These are phyloP conservation scores for Vimba vimba DNA, from an alignment of 2,113 vertebrate species.

Conservation along the genomic window DNA sequence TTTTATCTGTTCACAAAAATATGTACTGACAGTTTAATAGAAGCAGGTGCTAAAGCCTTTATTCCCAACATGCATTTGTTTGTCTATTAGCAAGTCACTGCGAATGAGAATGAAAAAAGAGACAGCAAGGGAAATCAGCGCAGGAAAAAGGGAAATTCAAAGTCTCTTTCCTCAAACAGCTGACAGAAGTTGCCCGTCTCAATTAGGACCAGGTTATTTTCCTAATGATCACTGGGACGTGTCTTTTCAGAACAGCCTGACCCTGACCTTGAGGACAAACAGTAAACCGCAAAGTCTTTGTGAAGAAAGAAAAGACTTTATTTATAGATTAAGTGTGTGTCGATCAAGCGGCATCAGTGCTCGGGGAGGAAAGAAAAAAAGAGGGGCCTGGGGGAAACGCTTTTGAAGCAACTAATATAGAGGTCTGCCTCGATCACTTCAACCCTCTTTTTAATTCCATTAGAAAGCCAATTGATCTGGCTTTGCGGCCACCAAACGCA, in stretches of 20 bases:
- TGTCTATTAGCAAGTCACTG: not conserved
- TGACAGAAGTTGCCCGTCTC: slow-evolving; percentile 85
- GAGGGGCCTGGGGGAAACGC: slow-evolving; percentile 59
- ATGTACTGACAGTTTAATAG: slow-evolving; percentile 12
- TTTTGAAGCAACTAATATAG: slow-evolving; percentile 76
- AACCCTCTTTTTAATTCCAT: slow-evolving; percentile 75
- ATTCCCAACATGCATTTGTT: not conserved
- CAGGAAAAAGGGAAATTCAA: not conserved
- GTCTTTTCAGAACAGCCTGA: slow-evolving; percentile 86
- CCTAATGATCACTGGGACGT: slow-evolving; percentile 86
- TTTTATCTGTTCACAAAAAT: slow-evolving; percentile 28
- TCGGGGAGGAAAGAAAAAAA: slow-evolving; percentile 30
- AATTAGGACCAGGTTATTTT: slow-evolving; percentile 85
- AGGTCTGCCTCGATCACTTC: slow-evolving; percentile 72
- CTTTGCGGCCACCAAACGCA: slow-evolving; percentile 34
- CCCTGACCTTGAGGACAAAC: slow-evolving; percentile 92
- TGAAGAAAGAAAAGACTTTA: slow-evolving; percentile 85
- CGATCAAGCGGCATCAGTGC: slow-evolving; percentile 83
- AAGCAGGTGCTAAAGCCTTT: not conserved
- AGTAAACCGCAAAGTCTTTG: slow-evolving; percentile 83
- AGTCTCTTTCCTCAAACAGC: slow-evolving; percentile 58
- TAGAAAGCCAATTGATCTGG: slow-evolving; percentile 79
- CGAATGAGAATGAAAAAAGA: slow-evolving; percentile 57
- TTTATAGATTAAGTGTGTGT: slow-evolving; percentile 92
- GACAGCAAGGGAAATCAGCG: not conserved